These are phyloP conservation scores for Pluvianellus socialis DNA, from an alignment of 2,113 vertebrate genomes.

Conservation along the genomic window DNA sequence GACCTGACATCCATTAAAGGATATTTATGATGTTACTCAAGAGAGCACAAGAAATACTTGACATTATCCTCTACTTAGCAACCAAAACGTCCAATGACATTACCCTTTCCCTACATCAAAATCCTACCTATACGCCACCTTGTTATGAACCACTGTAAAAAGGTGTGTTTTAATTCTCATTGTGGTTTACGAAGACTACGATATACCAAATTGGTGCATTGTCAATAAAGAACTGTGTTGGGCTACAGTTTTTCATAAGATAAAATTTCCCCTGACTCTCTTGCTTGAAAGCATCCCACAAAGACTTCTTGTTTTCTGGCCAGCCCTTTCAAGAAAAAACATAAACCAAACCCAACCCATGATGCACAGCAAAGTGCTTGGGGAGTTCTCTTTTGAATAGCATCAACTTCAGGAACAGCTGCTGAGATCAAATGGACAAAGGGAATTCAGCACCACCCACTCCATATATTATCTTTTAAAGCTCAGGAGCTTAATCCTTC, in stretches of 20 bases:
- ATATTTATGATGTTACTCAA: background rate
- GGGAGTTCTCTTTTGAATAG: constrained; percentile 65
- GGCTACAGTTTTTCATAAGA: background rate
- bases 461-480: constrained; percentile 55
- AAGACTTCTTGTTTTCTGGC: background rate
- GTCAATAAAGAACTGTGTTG: background rate
- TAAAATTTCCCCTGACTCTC: background rate
- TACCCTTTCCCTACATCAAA: background rate
- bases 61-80: background rate
- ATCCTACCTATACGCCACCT: background rate
- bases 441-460: constrained; percentile 42
- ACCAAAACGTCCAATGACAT: background rate
- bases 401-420: constrained; percentile 71
- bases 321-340: background rate
- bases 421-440: constrained; percentile 71
- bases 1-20: background rate
- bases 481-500: constrained; percentile 43
- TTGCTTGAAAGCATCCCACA: background rate
- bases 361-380: constrained; percentile 27
- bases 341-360: background rate
- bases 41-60: background rate
- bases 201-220: background rate
- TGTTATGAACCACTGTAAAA: background rate
- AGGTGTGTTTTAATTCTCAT: background rate
- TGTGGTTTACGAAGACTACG: background rate